Evolutionary conservation across 2,888 invertebrate genomes (phyloP).

Genomic region (Branchipolynoe longqiensis): DNA sequence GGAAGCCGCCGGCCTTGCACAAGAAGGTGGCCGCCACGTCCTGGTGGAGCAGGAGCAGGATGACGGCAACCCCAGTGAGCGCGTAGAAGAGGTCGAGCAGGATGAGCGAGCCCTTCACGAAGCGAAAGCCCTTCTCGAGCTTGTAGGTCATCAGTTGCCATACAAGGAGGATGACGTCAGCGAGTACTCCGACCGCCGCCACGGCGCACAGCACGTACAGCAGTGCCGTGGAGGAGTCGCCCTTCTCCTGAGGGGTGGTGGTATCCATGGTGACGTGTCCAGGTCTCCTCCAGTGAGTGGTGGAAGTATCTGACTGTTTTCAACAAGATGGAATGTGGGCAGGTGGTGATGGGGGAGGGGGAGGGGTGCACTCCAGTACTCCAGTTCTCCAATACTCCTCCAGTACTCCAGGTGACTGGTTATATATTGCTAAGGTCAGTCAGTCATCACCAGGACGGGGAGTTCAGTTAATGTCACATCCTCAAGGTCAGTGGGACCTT

Average conservation of each 20-base stretch:
- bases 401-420: no score
- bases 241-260: not conserved
- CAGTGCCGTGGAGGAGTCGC: conserved; percentile 26
- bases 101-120: conserved; percentile 47
- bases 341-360: no score
- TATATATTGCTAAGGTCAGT: no score
- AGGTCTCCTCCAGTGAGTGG: no score
- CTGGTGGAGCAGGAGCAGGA: conserved; percentile 48
- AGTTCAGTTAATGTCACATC: conserved; percentile 42
- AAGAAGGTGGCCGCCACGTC: conserved; percentile 28
- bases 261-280: not conserved
- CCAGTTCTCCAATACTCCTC: no score
- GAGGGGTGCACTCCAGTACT: no score
- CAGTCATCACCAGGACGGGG: not conserved
- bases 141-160: conserved; percentile 43
- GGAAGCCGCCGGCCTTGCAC: conserved; percentile 56
- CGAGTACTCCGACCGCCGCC: conserved; percentile 44
- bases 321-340: no score
- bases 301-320: no score
- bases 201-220: conserved; percentile 49
- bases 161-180: conserved; percentile 51
- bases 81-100: conserved; percentile 23
- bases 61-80: conserved; percentile 42
- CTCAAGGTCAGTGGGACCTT: no score
- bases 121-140: conserved; percentile 22